Conservation (phyloP, 2,888 invertebrate genomes). For the Chymomyza procnemis region DNA sequence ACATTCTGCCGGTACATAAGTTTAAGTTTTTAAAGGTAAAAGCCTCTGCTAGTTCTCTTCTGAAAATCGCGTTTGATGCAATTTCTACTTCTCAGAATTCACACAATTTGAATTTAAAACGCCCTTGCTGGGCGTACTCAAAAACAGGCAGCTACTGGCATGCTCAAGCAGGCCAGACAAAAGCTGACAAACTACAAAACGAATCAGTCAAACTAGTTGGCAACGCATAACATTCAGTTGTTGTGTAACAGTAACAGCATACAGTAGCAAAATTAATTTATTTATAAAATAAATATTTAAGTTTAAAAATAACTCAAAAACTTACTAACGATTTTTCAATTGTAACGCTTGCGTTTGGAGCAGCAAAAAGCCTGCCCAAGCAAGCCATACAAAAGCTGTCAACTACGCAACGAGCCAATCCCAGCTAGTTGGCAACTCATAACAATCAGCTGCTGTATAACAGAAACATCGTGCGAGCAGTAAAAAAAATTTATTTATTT, state of each 20-base stretch:
- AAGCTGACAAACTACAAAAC: not conserved
- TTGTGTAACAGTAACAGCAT: not conserved
- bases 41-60: too few relatives aligned
- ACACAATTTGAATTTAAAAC: too few relatives aligned
- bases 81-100: too few relatives aligned
- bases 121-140: too few relatives aligned
- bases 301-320: not conserved
- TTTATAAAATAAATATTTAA: not conserved
- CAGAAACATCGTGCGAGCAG: not conserved
- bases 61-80: too few relatives aligned
- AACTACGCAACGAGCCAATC: not conserved
- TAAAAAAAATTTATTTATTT: not conserved
- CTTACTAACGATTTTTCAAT: too few relatives aligned
- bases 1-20: too few relatives aligned
- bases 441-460: not conserved
- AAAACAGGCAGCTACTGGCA: too few relatives aligned
- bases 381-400: not conserved
- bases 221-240: not conserved
- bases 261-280: not conserved
- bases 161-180: not conserved
- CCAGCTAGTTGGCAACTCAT: not conserved
- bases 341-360: too few relatives aligned
- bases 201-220: not conserved
- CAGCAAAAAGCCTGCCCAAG: too few relatives aligned
- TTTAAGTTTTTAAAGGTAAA: too few relatives aligned